phyloP scores from a whole-genome alignment of 2,113 vertebrate species.

The Tachuris rubrigastra region DNA sequence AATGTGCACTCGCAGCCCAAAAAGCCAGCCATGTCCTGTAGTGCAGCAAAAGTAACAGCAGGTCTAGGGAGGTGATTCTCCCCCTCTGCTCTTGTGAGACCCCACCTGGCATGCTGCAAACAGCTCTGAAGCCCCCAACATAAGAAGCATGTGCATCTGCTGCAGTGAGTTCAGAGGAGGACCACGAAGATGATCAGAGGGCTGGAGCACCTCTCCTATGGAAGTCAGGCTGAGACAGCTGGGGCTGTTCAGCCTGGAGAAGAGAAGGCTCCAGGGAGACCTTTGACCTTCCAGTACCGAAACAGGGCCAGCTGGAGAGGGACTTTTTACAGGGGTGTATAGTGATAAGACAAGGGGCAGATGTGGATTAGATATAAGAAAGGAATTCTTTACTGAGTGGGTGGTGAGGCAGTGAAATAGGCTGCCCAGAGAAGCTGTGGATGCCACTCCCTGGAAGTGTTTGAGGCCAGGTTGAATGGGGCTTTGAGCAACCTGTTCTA shows the following conservation, averaged over 20 bases:
- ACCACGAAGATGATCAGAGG: background rate
- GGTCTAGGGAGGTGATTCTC: background rate
- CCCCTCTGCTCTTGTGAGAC: background rate
- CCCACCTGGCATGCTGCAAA: background rate
- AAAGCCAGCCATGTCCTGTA: background rate
- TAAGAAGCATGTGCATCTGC: background rate
- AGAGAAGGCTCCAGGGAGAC: background rate
- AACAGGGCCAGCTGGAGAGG: background rate
- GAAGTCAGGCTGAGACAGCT: background rate
- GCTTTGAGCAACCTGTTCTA: background rate
- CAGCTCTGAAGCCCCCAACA: background rate
- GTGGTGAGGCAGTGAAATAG: background rate
- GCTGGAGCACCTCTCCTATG: fast-evolving
- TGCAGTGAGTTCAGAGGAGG: background rate
- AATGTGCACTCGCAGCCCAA: background rate
- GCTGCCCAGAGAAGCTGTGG: background rate
- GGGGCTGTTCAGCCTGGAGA: background rate
- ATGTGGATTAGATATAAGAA: background rate
- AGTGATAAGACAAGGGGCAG: background rate
- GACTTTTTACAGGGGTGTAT: background rate
- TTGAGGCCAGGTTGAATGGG: background rate
- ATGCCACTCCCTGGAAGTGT: background rate
- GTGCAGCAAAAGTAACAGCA: background rate
- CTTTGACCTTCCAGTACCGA: background rate
- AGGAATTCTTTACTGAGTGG: background rate